Conservation (phyloP, 2,113 vertebrate genomes). For the Sinocyclocheilus rhinocerous region DNA sequence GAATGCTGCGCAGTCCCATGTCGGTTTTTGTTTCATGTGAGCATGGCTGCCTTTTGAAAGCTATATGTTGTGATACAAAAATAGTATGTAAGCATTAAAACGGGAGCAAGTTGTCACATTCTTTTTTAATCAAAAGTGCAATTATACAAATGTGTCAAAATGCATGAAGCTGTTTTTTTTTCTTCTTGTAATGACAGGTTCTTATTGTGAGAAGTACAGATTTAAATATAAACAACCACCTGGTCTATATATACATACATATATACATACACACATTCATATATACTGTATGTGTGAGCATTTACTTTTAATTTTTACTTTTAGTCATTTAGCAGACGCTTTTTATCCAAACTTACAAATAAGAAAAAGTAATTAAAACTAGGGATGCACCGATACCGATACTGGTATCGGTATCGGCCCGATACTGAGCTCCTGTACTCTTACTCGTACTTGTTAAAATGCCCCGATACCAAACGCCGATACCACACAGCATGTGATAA, state of each 20-base stretch:
- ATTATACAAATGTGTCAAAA: neutral
- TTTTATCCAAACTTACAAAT: too few species aligned
- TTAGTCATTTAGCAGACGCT: too few species aligned
- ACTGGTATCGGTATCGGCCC: too few species aligned
- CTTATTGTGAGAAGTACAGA: neutral
- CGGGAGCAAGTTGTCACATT: neutral
- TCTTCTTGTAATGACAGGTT: neutral
- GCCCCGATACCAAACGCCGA: too few species aligned
- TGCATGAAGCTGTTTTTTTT: neutral
- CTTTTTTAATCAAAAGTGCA: neutral
- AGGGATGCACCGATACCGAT: too few species aligned
- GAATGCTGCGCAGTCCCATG: neutral
- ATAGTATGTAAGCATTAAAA: neutral
- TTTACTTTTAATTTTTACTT: too few species aligned
- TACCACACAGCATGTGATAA: too few species aligned
- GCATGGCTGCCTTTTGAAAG: neutral
- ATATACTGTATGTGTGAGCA: too few species aligned
- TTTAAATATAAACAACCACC: neutral
- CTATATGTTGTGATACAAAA: neutral
- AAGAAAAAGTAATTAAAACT: too few species aligned
- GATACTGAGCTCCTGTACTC: too few species aligned
- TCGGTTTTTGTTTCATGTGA: neutral
- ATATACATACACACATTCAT: too few species aligned
- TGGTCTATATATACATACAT: neutral
- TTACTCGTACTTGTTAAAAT: too few species aligned